A percentile compares a stretch with the other conserved stretches of the same genome.
Evolutionary conservation across 2,113 vertebrate species (phyloP).

Genomic region (Callionymus lyra): DNA sequence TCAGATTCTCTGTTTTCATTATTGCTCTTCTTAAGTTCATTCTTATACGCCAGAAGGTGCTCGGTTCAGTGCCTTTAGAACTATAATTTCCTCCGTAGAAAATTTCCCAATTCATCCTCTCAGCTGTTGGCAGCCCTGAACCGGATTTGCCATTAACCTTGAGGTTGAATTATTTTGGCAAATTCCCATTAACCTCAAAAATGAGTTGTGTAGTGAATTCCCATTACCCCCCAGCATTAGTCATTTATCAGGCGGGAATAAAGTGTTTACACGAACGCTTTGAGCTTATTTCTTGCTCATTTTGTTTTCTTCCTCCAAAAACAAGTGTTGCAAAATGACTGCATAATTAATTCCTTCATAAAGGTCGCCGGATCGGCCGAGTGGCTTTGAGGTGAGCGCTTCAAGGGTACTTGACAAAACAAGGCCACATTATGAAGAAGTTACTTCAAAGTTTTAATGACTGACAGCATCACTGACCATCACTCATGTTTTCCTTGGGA

Average conservation of each 20-base stretch:
- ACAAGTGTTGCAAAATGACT: background rate
- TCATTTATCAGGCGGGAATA: constrained; percentile 14
- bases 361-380: background rate
- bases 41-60: constrained; percentile 21
- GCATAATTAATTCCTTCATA: background rate
- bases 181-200: constrained; percentile 34
- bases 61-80: constrained; percentile 19
- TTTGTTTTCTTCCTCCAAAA: constrained; percentile 1
- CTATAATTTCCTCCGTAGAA: constrained; percentile 34
- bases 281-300: constrained; percentile 14
- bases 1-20: constrained; percentile 19
- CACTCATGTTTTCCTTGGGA: too few relatives aligned
- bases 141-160: constrained; percentile 45
- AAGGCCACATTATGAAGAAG: too few relatives aligned
- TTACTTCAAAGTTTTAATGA: too few relatives aligned
- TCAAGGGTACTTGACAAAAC: too few relatives aligned
- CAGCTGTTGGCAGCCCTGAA: constrained; percentile 25
- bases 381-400: too few relatives aligned
- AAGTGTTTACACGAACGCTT: background rate
- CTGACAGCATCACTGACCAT: too few relatives aligned
- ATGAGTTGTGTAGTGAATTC: constrained; percentile 23
- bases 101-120: constrained; percentile 34
- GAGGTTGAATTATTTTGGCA: constrained; percentile 22
- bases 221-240: constrained; percentile 26
- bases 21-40: constrained; percentile 20